phyloP scores from a whole-genome alignment of 2,888 invertebrate species.

The Oeneis ivallda region DNA sequence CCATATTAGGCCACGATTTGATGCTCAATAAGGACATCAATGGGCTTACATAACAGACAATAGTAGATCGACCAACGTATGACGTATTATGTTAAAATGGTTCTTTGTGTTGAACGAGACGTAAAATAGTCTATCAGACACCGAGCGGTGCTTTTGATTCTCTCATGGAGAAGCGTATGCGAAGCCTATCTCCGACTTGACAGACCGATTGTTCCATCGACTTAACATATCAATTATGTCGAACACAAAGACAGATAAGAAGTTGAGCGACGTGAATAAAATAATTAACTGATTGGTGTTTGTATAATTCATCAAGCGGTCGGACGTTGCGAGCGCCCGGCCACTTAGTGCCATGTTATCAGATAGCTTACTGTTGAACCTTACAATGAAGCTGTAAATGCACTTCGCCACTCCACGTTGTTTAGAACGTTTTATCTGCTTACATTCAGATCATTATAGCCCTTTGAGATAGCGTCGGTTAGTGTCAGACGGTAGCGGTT shows the following conservation, averaged over 20 bases:
- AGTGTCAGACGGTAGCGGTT: conserved; percentile 10
- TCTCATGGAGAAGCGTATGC: conserved; percentile 33
- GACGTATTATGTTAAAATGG: conserved; percentile 70
- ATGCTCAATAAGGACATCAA: conserved; percentile 45
- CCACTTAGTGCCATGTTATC: conserved; percentile 74
- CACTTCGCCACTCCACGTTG: conserved; percentile 58
- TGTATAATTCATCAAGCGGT: conserved; percentile 78
- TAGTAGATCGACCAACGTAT: conserved; percentile 44
- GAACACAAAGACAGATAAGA: conserved; percentile 76
- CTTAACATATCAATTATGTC: conserved; percentile 81
- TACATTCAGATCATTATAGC: conserved; percentile 29
- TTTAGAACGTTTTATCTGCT: conserved; percentile 31
- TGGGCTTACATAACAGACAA: conserved; percentile 59
- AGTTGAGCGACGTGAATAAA: conserved; percentile 78
- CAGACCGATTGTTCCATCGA: conserved; percentile 74
- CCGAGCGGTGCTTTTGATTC: conserved; percentile 45
- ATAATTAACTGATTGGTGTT: conserved; percentile 81
- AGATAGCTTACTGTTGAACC: conserved; percentile 61
- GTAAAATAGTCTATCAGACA: conserved; percentile 49
- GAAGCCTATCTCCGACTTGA: conserved; percentile 58
- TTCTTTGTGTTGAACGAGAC: conserved; percentile 64
- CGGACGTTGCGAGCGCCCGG: conserved; percentile 57
- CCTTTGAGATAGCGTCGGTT: conserved; percentile 22
- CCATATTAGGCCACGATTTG: conserved; percentile 47
- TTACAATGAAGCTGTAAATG: conserved; percentile 71